phyloP scores from a whole-genome alignment of 2,797 vertebrate species.

The Phaenicophaeus curvirostris region DNA sequence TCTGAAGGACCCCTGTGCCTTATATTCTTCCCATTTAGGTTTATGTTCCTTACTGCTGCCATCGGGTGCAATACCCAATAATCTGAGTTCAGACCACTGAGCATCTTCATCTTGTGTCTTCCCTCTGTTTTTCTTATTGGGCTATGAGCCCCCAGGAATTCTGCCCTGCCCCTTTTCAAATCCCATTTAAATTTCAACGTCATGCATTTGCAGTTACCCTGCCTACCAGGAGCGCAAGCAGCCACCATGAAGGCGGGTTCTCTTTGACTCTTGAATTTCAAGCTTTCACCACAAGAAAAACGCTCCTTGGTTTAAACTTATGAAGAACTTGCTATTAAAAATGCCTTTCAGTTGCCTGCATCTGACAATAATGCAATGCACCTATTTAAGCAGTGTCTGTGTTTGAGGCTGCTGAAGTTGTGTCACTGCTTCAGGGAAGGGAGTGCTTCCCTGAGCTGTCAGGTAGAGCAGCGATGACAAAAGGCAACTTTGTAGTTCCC shows the following conservation, averaged over 20 bases:
- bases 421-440: background rate
- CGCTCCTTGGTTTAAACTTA: background rate
- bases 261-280: background rate
- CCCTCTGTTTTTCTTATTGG: background rate
- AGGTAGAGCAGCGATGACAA: background rate
- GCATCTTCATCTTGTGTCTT: background rate
- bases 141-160: background rate
- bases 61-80: rapidly evolving
- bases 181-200: background rate
- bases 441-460: background rate
- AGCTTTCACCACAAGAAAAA: background rate
- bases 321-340: background rate
- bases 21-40: background rate
- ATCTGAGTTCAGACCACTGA: background rate
- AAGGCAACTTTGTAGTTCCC: background rate
- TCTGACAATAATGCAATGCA: background rate
- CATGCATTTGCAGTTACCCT: background rate
- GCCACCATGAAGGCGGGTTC: background rate
- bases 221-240: background rate
- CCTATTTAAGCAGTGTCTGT: background rate
- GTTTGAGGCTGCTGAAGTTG: background rate
- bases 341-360: background rate
- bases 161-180: background rate
- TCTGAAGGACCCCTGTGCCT: background rate
- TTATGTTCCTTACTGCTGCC: background rate